Base-by-base conservation (phyloP, 2,888 invertebrate genomes). In the Leucoptera coffeella region DNA sequence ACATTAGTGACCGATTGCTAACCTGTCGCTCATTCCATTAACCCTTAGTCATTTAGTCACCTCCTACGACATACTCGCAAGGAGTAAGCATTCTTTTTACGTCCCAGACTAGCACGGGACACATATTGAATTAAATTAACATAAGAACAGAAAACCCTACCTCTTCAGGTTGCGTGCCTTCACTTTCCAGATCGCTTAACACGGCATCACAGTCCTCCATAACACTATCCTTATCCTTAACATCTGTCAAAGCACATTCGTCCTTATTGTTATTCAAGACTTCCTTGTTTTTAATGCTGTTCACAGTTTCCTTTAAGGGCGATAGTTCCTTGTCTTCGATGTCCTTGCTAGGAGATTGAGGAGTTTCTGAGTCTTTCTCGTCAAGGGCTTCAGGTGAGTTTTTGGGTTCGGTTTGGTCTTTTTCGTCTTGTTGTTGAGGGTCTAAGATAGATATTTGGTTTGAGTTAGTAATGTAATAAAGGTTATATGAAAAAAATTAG, bases 181-280 rank as follows among this genome's bases (percentile, higher is more conserved):
- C 88, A 43, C 89, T 91, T 48, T 92, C 92, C 45, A 87, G 79
- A 42, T 87, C 89, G 33, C 87, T 87, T 43, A 85, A 72, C n/a
- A 47, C 53, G 4, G 56, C 61, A 28, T 82, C 84, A 28, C 76
- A 76, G 24, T 78, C 78, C 1, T 82, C 82, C 39, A 78, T 72
- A 2, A 77, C 65, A 34, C 79, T 78, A 30, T 81, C 79, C 45
- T 79, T 78, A 29, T 78, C 77, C 3, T 56, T 35, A 34, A 72
- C 67, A 20, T 75, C 71, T 0, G 56, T 43, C 27, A 61, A 65
- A 1, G 65, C 60, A 40, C 59, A 50, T 23, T 65, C 69, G 9
- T 67, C 69, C 39, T 67, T 67, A 38, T 67, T 69, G 36, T 67
- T 69, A 15, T 69, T 69, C 30, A 60, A 15, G 30, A 59, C 39